Conservation (phyloP, 1,140 invertebrate species). For the Drosophila murphyi region DNA sequence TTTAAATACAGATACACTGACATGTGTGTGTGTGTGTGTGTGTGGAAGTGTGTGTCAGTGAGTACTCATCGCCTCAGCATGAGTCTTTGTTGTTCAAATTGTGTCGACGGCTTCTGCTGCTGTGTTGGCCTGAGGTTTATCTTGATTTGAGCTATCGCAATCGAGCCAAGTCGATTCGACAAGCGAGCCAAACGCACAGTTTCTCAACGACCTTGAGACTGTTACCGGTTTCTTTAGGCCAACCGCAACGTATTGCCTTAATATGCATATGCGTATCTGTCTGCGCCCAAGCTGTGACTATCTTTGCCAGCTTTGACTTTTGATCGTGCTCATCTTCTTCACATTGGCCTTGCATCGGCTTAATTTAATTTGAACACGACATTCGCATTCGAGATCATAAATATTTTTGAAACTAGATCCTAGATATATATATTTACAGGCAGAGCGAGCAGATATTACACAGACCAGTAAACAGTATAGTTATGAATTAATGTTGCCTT, state of each 20-base stretch:
- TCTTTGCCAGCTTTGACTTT: conserved; percentile 34
- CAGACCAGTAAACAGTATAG: not conserved
- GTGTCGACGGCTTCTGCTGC: conserved; percentile 49
- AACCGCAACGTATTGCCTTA: conserved; percentile 27
- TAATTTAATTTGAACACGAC: conserved; percentile 10
- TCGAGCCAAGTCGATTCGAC: conserved; percentile 42
- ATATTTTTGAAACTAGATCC: conserved; percentile 2
- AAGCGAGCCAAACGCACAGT: conserved; percentile 38
- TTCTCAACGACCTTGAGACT: conserved; percentile 74
- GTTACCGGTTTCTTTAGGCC: conserved; percentile 73
- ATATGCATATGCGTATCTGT: conserved; percentile 13
- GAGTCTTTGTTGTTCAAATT: conserved; percentile 53
- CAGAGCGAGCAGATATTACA: no score
- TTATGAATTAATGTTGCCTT: not conserved
- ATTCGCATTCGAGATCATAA: conserved; percentile 8
- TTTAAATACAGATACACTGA: conserved; percentile 33
- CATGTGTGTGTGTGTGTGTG: not conserved
- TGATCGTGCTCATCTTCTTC: conserved; percentile 37
- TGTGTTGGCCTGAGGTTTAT: conserved; percentile 57
- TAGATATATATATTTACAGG: not conserved
- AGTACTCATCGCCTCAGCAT: conserved; percentile 38
- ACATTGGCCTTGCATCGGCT: not conserved
- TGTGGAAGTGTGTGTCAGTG: conserved; percentile 28
- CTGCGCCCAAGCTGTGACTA: conserved; percentile 33
- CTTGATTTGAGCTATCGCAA: conserved; percentile 63